Base-by-base conservation (phyloP, 2,797 vertebrate genomes). In the Syngnathus acus region DNA sequence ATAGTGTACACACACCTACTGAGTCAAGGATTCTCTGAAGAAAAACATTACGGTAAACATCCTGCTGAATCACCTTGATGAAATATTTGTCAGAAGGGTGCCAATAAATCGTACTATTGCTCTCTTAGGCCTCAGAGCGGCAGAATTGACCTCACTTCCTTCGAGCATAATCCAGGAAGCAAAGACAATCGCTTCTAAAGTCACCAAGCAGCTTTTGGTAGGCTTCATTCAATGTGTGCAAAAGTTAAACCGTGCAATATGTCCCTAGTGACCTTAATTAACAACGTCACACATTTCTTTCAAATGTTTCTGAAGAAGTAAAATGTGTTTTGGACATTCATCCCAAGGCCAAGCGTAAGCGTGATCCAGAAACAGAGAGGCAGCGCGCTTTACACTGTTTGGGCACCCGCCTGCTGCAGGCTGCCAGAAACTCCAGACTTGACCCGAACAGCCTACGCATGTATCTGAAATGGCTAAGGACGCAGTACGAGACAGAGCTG, bases 381-480 rank as follows among this genome's bases (percentile, higher is more conserved):
- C 87, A 94, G 76, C 93, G 89, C 84, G 93, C 93, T 13, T 81
- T 89, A 19, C 94, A 95, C 84, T 94, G 86, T 69, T 88, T 98
- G 74, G 94, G 93, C 66, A 94, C 89, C 26, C 92, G 93, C 65
- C 89, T 99, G 71, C 67, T 94, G 77, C 97, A 98, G 85, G 83
- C 93, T 3, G 95, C 95, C 73, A 92, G 94, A 71, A 97, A 97
- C 84, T 98, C 96, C 57, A 91, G 84, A 48, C 43, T 99, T 86
- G 94, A 98, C 80, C 76, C 91, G 0, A 92, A 92, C 43, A 93
- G 92, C 77, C 89, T 99, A 65, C 91, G 94, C 11, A 90, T 91
- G 43, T 98, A 94, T 82, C 86, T 99, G 81, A 94, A 90, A 81
- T 92, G 92, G 32, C 88, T 98, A 76, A 97, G 88, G 86, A 94